Percentiles rank a stretch among this genome's conserved stretches.
These are phyloP conservation scores for Enteromius paludinosus DNA, from an alignment of 2,797 vertebrate genomes.

Conservation along the genomic window DNA sequence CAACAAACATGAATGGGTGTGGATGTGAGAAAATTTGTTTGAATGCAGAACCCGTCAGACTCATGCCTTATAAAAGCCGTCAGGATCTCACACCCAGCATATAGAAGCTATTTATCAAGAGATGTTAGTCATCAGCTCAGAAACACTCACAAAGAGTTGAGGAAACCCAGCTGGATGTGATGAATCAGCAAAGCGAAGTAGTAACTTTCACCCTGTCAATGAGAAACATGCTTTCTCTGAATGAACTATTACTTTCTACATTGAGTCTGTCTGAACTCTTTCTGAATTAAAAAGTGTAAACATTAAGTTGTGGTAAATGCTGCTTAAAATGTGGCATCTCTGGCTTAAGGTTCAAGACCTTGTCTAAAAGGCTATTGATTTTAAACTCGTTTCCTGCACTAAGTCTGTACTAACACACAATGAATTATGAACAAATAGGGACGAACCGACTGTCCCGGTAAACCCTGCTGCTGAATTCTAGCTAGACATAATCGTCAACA, in stretches of 20 bases:
- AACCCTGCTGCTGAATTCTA: neutral
- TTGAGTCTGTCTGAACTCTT: neutral
- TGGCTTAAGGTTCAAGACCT: neutral
- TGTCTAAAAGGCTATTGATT: neutral
- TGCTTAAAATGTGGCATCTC: neutral
- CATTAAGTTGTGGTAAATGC: neutral
- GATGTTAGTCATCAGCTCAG: constrained; percentile 48
- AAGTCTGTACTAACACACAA: constrained; percentile 5
- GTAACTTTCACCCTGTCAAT: constrained; percentile 6
- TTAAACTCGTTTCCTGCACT: neutral
- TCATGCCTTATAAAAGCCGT: constrained; percentile 52
- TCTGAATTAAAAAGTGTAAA: neutral
- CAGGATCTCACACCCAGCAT: constrained; percentile 48
- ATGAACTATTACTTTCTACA: neutral
- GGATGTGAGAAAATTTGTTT: constrained; percentile 45
- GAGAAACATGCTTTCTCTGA: constrained; percentile 8
- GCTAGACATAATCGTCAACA: neutral
- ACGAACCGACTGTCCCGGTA: neutral
- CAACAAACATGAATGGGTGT: constrained; percentile 2
- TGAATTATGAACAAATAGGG: neutral
- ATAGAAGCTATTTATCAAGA: constrained; percentile 46
- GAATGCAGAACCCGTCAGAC: constrained; percentile 29
- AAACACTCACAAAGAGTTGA: constrained; percentile 38
- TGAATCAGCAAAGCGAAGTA: constrained; percentile 44
- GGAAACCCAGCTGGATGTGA: constrained; percentile 44